These are phyloP conservation scores for Stenodera caucasica DNA, from an alignment of 2,888 invertebrate genomes.

Conservation along the genomic window DNA sequence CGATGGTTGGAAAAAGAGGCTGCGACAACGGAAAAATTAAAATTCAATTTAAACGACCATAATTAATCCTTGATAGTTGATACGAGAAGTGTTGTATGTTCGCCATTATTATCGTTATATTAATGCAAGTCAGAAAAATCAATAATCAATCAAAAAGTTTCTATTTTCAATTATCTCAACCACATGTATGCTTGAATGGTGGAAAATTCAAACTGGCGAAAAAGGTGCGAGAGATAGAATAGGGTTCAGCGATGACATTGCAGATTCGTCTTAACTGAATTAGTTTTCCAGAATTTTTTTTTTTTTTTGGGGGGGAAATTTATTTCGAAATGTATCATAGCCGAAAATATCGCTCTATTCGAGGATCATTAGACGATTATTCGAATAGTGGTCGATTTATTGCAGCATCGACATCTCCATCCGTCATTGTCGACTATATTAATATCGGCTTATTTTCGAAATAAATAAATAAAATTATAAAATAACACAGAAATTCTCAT, in stretches of 20 bases:
- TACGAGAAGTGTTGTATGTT: not conserved
- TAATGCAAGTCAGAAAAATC: slow-evolving; percentile 36
- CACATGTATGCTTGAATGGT: not conserved
- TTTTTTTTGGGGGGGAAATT: no score
- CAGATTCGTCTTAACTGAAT: not conserved
- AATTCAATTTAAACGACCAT: not conserved
- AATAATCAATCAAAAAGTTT: slow-evolving; percentile 40
- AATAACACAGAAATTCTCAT: not conserved
- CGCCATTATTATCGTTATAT: not conserved
- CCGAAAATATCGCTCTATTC: not conserved
- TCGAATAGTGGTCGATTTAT: not conserved
- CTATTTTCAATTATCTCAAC: slow-evolving; percentile 38
- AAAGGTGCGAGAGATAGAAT: not conserved
- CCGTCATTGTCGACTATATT: not conserved
- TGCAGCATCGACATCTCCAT: not conserved
- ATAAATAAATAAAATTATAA: no score
- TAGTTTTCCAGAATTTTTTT: not conserved
- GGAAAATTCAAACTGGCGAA: slow-evolving; percentile 1
- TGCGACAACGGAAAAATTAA: not conserved
- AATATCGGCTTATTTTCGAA: not conserved
- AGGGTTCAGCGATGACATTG: not conserved
- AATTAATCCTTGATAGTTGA: not conserved
- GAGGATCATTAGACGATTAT: not conserved
- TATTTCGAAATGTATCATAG: not conserved
- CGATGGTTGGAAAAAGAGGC: not conserved